These are phyloP conservation scores for Mimachlamys varia DNA, from an alignment of 2,888 invertebrate genomes.

Conservation along the genomic window DNA sequence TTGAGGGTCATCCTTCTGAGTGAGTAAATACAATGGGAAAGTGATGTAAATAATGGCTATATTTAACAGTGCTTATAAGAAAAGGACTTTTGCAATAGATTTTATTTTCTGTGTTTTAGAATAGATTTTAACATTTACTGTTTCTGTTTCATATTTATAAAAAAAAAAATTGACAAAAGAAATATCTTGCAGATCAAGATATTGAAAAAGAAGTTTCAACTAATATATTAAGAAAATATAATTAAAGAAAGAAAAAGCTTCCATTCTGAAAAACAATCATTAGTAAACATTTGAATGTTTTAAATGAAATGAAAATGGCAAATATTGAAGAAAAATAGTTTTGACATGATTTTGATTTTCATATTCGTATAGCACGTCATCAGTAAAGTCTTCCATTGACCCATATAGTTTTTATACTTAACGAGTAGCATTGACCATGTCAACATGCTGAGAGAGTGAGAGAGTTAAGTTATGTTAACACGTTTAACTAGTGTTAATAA, in stretches of 20 bases:
- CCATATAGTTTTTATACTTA: constrained; percentile 2
- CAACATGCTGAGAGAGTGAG: neutral
- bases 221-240: neutral
- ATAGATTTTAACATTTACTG: neutral
- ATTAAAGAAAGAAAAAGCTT: neutral
- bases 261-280: neutral
- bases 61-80: neutral
- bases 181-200: neutral
- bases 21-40: neutral
- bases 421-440: neutral
- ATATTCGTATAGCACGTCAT: neutral
- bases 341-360: neutral
- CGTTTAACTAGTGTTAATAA: neutral
- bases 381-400: neutral
- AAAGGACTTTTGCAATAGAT: neutral
- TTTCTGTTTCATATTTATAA: neutral
- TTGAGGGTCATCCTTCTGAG: too few species aligned
- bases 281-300: neutral
- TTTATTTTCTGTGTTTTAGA: neutral
- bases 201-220: neutral
- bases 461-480: neutral
- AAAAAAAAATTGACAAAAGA: neutral
- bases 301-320: neutral
- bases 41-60: neutral
- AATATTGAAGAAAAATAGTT: neutral